These are phyloP conservation scores for Aphrophora alni DNA, from an alignment of 2,888 invertebrate genomes.

Conservation along the genomic window DNA sequence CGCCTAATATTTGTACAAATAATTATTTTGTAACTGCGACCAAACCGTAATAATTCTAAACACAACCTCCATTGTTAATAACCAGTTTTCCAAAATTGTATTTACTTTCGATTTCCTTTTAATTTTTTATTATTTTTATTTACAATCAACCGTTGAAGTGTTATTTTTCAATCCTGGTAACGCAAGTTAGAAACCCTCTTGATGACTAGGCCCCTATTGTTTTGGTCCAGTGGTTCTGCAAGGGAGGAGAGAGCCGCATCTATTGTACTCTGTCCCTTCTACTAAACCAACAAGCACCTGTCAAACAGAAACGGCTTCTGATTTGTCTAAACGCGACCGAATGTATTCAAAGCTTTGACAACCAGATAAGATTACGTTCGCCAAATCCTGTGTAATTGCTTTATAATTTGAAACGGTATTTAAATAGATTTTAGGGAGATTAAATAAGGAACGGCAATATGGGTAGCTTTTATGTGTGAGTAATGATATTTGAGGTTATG, in stretches of 20 bases:
- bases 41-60: too few species aligned
- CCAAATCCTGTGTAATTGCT: background rate
- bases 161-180: background rate
- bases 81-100: background rate
- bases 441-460: too few species aligned
- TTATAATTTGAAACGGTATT: background rate
- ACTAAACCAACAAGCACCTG: constrained; percentile 48
- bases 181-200: background rate
- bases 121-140: background rate
- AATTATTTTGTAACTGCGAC: too few species aligned
- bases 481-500: too few species aligned
- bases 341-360: constrained; percentile 1
- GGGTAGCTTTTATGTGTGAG: too few species aligned
- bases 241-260: background rate
- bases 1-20: too few species aligned
- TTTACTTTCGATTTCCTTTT: background rate
- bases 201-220: constrained; percentile 22
- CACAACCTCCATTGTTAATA: too few species aligned
- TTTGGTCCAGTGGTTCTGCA: constrained; percentile 36
- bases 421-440: background rate
- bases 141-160: background rate
- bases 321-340: background rate
- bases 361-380: background rate
- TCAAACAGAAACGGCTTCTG: constrained; percentile 24
- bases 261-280: constrained; percentile 15